Conservation (phyloP, 64 coral and sea anemone species). For the Pachyseris speciosa region DNA sequence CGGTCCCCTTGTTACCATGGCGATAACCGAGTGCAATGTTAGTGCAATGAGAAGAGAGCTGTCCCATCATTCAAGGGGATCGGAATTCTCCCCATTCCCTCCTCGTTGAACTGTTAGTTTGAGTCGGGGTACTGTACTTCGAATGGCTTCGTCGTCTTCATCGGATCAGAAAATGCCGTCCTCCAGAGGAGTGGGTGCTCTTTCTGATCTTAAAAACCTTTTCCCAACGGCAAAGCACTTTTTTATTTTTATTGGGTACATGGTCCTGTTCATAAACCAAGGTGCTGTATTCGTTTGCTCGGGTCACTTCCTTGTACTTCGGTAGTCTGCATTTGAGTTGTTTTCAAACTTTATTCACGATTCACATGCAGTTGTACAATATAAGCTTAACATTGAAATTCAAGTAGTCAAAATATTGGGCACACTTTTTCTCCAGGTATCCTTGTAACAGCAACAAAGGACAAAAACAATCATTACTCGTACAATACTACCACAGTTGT, state of each 20-base stretch:
- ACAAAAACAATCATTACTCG: constrained; percentile 70
- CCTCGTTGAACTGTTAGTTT: no score
- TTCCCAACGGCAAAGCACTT: constrained; percentile 94
- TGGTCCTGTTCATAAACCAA: constrained; percentile 95
- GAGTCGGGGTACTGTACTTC: neutral
- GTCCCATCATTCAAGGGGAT: constrained; percentile 6
- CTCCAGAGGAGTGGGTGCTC: neutral
- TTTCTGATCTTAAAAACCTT: constrained; percentile 90
- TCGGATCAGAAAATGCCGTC: constrained; percentile 5
- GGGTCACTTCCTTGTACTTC: neutral
- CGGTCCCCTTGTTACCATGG: constrained; percentile 29
- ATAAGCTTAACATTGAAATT: neutral
- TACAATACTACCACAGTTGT: constrained; percentile 98
- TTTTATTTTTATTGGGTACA: constrained; percentile 92
- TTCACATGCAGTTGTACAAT: no score
- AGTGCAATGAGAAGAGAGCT: neutral
- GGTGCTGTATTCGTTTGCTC: no score
- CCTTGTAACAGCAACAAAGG: constrained; percentile 92
- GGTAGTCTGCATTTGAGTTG: neutral
- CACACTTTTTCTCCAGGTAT: constrained; percentile 59
- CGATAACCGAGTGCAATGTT: neutral
- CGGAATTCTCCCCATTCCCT: neutral
- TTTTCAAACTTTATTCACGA: no score
- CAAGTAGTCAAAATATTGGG: neutral
- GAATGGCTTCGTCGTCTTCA: neutral